Conservation (phyloP, 1,140 invertebrate species). For the Drosophila erecta region DNA sequence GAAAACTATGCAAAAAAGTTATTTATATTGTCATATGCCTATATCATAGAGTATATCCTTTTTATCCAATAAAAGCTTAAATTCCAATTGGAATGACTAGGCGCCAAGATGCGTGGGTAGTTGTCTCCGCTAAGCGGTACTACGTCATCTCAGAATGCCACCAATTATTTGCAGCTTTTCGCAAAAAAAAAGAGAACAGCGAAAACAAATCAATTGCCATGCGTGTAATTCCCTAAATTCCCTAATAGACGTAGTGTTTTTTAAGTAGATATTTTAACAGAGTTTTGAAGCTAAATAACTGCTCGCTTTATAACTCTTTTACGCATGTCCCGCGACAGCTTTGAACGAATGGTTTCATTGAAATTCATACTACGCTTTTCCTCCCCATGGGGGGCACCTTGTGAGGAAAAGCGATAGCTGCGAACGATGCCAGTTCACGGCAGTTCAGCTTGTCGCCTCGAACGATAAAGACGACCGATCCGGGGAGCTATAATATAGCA, state of each 20-base stretch:
- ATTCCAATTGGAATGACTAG: not conserved
- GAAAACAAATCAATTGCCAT: slow-evolving; percentile 25
- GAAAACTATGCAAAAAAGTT: too few relatives aligned
- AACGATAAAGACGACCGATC: slow-evolving; percentile 53
- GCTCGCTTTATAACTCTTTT: not conserved
- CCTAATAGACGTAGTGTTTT: too few relatives aligned
- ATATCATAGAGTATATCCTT: too few relatives aligned
- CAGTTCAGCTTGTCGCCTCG: slow-evolving; percentile 68
- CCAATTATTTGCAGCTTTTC: slow-evolving; percentile 18
- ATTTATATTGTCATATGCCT: too few relatives aligned
- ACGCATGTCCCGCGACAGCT: slow-evolving; percentile 42
- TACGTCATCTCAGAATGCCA: slow-evolving; percentile 17
- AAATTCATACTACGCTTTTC: slow-evolving; percentile 57
- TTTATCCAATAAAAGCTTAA: too few relatives aligned
- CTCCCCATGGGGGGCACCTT: slow-evolving; percentile 52
- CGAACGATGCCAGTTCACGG: slow-evolving; percentile 65
- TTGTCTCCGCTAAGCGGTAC: slow-evolving; percentile 39
- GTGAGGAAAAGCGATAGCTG: slow-evolving; percentile 67
- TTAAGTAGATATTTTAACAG: too few relatives aligned
- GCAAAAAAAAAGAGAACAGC: slow-evolving; percentile 1
- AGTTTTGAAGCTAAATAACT: not conserved
- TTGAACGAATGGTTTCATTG: slow-evolving; percentile 47
- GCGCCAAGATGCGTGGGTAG: slow-evolving; percentile 16
- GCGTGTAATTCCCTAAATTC: not conserved
- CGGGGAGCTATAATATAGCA: slow-evolving; percentile 29